Evolutionary conservation across 2,888 invertebrate species (phyloP), one percentile per base, ranked within the genome.

Genomic region (Ornithoptera priamus): DNA sequence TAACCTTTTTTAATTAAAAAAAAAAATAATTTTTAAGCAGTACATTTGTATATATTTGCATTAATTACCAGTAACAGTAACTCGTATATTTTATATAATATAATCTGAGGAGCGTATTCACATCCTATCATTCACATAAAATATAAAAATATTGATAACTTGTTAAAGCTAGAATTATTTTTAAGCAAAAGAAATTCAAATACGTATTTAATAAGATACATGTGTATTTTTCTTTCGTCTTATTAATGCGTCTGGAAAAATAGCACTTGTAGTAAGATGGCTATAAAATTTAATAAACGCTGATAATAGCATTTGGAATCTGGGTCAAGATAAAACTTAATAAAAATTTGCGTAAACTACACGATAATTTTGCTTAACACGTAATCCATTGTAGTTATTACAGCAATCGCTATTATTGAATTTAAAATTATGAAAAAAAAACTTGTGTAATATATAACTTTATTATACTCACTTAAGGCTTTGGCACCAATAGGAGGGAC

Each of bases 401-500:
- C 39, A 39, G 39, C 39, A 39, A 39, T 10, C 39, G 39, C 39
- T 7, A 39, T 39, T 39, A 39, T 39, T 7, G 50, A 50, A 50
- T 50, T 2, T 17, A 17, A 50, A 50, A 53, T n/a, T 4, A 53
- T 18, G 18, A 53, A 18, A 18, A n/a, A n/a, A 53, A 8, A n/a
- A 2, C 10, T n/a, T n/a, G 6, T 4, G 18, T n/a, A 22, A 22
- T 22, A 22, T 22, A 22, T 24, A 58, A 58, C 6, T 24, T 58
- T 10, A n/a, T 22, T 22, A 22, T 67, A 82, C 86, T 86, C 82
- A 92, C 92, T 81, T 91, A 57, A 91, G 80, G 75, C 75, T 88
- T 74, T 84, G 78, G 78, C 92, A 92, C 92, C 92, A 92, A 76
- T 86, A 85, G 66, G 80, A 76, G 1, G 92, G 92, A 17, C 92